Evolutionary conservation across 2,113 vertebrate genomes (phyloP).

Genomic region (Gymnarchus niloticus): DNA sequence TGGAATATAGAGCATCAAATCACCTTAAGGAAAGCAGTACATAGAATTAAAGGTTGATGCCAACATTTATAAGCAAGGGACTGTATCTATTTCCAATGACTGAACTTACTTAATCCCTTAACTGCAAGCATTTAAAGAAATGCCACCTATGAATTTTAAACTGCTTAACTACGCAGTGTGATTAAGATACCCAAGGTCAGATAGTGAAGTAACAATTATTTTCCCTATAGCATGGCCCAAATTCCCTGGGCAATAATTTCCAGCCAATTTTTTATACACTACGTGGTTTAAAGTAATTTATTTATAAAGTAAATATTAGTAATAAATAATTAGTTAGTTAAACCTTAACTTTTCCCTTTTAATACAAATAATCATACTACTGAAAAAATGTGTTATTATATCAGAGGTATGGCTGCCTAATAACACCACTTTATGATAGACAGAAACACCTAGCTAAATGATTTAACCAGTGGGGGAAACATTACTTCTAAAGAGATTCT

Average conservation of each 20-base stretch:
- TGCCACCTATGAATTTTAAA: not conserved
- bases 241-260: not conserved
- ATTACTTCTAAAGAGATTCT: not conserved
- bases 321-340: too few species aligned
- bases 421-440: not conserved
- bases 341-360: too few species aligned
- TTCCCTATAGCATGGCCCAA: not conserved
- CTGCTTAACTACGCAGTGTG: constrained; percentile 2
- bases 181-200: not conserved
- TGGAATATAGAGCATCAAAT: not conserved
- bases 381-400: not conserved
- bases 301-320: too few species aligned
- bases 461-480: not conserved
- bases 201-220: not conserved
- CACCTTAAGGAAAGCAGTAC: not conserved
- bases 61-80: not conserved
- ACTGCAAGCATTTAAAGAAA: not conserved
- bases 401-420: not conserved
- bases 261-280: not conserved
- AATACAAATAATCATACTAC: not conserved
- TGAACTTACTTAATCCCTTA: not conserved
- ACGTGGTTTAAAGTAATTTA: too few species aligned
- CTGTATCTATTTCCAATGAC: constrained; percentile 1
- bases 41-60: not conserved
- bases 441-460: not conserved